A percentile compares a stretch with the other conserved stretches of the same genome.
These are phyloP conservation scores for Antechinus flavipes DNA, from an alignment of 2,113 vertebrate species.

Conservation along the genomic window DNA sequence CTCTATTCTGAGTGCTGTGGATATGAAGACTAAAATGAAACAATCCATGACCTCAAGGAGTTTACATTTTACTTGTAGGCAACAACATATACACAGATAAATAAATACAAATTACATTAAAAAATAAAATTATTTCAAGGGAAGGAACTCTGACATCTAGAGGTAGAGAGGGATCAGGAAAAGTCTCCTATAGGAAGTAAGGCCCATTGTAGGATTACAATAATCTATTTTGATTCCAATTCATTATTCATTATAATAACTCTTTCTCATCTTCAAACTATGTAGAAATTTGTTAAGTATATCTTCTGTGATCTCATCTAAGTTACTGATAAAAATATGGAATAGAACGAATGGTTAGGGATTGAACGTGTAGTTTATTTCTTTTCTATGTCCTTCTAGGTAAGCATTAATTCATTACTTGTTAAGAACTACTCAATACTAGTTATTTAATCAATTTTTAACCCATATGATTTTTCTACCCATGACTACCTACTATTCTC, in stretches of 20 bases:
- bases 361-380: background rate
- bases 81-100: background rate
- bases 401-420: background rate
- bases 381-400: background rate
- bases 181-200: background rate
- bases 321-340: background rate
- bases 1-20: background rate
- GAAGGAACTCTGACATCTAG: background rate
- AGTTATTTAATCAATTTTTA: background rate
- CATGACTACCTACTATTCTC: background rate
- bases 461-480: background rate
- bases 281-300: background rate
- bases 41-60: background rate
- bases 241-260: background rate
- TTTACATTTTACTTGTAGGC: background rate
- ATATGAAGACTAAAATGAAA: background rate
- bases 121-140: background rate
- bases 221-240: background rate
- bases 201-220: background rate
- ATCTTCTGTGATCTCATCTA: background rate
- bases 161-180: background rate
- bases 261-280: background rate
- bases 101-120: background rate
- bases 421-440: background rate
- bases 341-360: background rate